Base-by-base conservation (phyloP, 1,140 invertebrate species). In the Drosophila nigromelanica region DNA sequence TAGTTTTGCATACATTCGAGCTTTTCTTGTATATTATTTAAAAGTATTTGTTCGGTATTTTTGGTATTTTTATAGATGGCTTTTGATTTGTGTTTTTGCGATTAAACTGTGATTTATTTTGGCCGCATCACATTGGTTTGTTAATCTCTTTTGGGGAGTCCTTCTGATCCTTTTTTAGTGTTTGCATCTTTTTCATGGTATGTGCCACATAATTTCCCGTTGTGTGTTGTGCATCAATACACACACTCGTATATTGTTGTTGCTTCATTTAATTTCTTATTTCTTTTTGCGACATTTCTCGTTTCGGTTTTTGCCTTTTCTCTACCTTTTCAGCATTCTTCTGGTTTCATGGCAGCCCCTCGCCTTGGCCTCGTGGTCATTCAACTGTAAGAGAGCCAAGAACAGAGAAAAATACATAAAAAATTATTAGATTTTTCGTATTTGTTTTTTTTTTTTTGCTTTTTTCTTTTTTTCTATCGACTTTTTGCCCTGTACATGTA, bases 391-490 rank as follows among this genome's bases (percentile, higher is more conserved):
- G 62, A 62, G 43, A 68, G 61, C 43, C 45, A 71, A 74, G 72
- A 73, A 52, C 33, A 74, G 39, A 76, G 51, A 67, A 67, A 73
- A 69, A 74, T 68, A 77, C 60, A 80, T 75, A 78, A 76, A 80
- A 80, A 80, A 80, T 80, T 80, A 78, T 80, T 78, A 67, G 66
- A 71, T 78, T 76, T 78, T 75, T 66, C 35, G 50, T 67, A 42
- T 55, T 73, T 40, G 30, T 66, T 59, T 68, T 78, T 59, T 52
- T 27, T 21, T 73, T 56, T 43, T 52, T 27, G n/a, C 12, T 33
- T 50, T n/a, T 24, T 59, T 30, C 10, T 61, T 51, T 68, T 37
- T 40, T 63, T 45, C 21, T 58, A 51, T 45, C 60, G 39, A 54
- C 30, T 71, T 76, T 52, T 76, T 75, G 50, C 71, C 66, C 52